Evolutionary conservation across 2,888 invertebrate species (phyloP), one percentile per base, ranked within the genome.

Genomic region (Chymomyza fuscimana): DNA sequence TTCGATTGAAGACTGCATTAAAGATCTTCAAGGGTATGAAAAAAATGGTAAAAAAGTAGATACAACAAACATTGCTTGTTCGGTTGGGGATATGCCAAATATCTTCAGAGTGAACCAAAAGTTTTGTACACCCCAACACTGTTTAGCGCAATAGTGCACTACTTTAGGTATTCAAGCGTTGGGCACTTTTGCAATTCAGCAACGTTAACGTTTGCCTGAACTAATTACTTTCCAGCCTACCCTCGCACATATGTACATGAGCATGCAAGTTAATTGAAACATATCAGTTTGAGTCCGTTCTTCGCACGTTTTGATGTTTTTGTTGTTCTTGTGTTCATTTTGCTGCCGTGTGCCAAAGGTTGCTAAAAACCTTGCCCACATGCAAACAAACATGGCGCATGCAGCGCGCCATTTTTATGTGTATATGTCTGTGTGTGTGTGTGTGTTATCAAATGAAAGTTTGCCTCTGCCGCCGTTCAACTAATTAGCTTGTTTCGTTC

Each of bases 401-500:
- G 51, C 7, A 5, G 15, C 1, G 54, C 10, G 29, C 50, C 50
- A 12, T 16, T 59, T 54, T 58, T 46, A 52, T 63, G 32, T 12
- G 19, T 16, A 15, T 32, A 9, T 32, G 1, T 32, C 4, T 40
- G 25, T 67, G 63, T 64, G 50, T 25, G 6, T 50, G n/a, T n/a
- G 15, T 51, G 19, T 54, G 54, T 64, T 52, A 58, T 29, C 32
- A 58, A 58, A 58, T 58, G 29, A 58, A 58, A 58, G 58, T 58
- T 58, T 16, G 15, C 10, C 22, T 4, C 22, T 15, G 46, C 40
- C 25, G 25, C 29, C 25, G 36, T 70, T 52, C 50, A 75, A 67
- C 70, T 76, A 75, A 75, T 72, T 75, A 76, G 76, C 76, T 72
- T 62, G 56, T 58, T 67, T 65, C 50, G 19, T 29, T 32, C 56